These are phyloP conservation scores for Heliconius hortense DNA, from an alignment of 2,888 invertebrate species.

Conservation along the genomic window DNA sequence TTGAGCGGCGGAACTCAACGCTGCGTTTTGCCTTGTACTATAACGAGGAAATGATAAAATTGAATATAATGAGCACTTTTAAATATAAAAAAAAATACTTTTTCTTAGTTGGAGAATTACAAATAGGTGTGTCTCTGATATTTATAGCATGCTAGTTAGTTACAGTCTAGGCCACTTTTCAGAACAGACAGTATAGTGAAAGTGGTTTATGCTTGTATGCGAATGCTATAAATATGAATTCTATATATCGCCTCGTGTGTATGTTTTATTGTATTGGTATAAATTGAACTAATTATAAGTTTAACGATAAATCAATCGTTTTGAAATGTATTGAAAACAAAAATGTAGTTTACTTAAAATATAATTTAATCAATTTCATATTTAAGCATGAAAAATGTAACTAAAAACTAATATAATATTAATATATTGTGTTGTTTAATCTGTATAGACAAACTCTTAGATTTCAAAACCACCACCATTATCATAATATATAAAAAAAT, in stretches of 20 bases:
- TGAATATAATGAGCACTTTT: too few relatives aligned
- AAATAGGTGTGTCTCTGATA: constrained; percentile 37
- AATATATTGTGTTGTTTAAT: neutral
- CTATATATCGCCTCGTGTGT: neutral
- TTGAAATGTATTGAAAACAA: neutral
- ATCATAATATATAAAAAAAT: too few relatives aligned
- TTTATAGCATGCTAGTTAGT: constrained; percentile 29
- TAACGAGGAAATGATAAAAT: too few relatives aligned
- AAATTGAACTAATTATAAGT: neutral
- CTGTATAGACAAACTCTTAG: neutral
- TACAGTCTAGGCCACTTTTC: constrained; percentile 19
- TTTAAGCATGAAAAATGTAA: neutral
- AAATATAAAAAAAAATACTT: too few relatives aligned
- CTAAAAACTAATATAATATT: neutral
- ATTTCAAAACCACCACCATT: neutral
- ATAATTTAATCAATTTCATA: neutral
- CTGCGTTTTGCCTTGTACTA: too few relatives aligned
- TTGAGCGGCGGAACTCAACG: too few relatives aligned
- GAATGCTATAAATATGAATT: constrained; percentile 18
- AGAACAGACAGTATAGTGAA: constrained; percentile 18
- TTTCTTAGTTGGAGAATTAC: constrained; percentile 33
- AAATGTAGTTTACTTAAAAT: neutral
- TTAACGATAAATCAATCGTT: neutral
- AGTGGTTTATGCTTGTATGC: constrained; percentile 7
- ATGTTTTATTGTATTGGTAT: neutral